Percentiles rank a stretch among this genome's conserved stretches.
Evolutionary conservation across 2,113 vertebrate genomes (phyloP).

Genomic region (Amblyornis subalaris): DNA sequence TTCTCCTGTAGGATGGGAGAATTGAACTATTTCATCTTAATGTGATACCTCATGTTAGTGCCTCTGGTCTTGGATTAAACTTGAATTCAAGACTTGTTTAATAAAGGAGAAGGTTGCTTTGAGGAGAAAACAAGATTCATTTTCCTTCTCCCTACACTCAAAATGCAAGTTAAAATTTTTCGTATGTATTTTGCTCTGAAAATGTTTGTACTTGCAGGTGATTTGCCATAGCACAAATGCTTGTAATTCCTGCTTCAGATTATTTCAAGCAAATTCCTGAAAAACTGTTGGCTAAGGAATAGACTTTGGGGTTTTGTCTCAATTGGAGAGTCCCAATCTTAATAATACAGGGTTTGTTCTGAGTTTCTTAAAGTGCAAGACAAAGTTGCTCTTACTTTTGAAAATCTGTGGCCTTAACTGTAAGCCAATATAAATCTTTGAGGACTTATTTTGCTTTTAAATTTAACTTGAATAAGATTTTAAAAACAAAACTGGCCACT

Average conservation of each 20-base stretch:
- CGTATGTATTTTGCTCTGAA: not conserved
- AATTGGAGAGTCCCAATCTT: slow-evolving; percentile 24
- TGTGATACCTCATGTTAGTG: slow-evolving; percentile 69
- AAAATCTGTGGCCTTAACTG: not conserved
- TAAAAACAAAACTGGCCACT: not conserved
- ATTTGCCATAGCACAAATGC: not conserved
- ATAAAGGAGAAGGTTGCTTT: slow-evolving; percentile 1
- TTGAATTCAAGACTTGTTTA: slow-evolving; percentile 36
- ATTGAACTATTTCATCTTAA: slow-evolving; percentile 8
- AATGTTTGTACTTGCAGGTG: not conserved
- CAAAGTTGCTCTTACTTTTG: not conserved
- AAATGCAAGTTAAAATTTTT: slow-evolving; percentile 4
- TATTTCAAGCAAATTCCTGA: not conserved
- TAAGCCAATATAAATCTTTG: not conserved
- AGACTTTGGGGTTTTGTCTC: not conserved
- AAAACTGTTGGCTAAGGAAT: not conserved
- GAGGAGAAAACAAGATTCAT: not conserved
- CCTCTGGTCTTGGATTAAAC: slow-evolving; percentile 53
- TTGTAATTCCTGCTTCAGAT: not conserved
- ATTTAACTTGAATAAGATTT: not conserved
- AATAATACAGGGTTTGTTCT: not conserved
- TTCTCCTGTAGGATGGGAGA: not conserved
- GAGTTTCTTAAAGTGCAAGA: not conserved
- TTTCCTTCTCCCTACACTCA: slow-evolving; percentile 2
- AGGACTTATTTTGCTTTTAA: not conserved